phyloP scores from a whole-genome alignment of 2,888 invertebrate species.

The Podabrus alpinus region DNA sequence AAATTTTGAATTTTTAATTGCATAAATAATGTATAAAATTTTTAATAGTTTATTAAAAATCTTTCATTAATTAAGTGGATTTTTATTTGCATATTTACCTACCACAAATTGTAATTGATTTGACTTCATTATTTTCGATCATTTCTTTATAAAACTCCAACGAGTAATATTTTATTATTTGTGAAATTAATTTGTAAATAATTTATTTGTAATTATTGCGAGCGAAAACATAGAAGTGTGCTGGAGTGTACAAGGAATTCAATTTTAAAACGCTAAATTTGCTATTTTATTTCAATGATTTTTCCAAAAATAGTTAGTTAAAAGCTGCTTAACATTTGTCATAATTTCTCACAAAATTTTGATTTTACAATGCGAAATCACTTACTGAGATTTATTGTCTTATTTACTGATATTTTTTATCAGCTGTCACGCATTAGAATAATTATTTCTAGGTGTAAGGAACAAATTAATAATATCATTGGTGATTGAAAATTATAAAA shows the following conservation, averaged over 20 bases:
- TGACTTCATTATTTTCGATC: neutral
- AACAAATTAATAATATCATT: no score
- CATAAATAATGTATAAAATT: neutral
- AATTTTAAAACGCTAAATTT: neutral
- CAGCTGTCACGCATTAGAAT: neutral
- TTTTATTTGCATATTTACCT: neutral
- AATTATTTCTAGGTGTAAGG: neutral
- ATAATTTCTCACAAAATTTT: no score
- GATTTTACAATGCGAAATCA: no score
- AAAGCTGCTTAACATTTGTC: no score
- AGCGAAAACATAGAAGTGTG: neutral
- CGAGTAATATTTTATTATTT: no score
- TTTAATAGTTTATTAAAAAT: neutral
- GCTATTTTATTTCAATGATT: no score
- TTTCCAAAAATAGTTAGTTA: no score
- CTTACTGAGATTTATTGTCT: no score
- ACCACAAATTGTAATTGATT: neutral
- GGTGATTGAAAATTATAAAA: neutral
- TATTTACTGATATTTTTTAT: neutral
- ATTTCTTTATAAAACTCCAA: neutral
- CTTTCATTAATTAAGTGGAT: neutral
- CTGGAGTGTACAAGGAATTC: neutral
- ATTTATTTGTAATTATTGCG: neutral
- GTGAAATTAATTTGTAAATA: neutral
- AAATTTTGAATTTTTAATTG: neutral